phyloP scores from a whole-genome alignment of 2,888 invertebrate genomes.

The Psylliodes chrysocephalus region DNA sequence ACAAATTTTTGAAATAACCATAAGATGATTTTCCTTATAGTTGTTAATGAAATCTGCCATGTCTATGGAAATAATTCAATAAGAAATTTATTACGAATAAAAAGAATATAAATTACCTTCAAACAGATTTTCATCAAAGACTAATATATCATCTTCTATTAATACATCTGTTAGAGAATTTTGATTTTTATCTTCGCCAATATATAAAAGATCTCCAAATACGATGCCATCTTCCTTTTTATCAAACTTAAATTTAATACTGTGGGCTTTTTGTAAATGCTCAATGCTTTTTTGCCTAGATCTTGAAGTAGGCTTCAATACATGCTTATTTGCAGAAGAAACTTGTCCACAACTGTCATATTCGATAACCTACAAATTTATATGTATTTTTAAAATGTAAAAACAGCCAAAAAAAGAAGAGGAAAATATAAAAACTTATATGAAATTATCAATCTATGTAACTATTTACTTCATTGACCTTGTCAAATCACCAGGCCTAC shows the following conservation, averaged over 20 bases:
- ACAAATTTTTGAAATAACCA: conserved; percentile 36
- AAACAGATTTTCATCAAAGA: conserved; percentile 9
- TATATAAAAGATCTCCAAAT: conserved; percentile 50
- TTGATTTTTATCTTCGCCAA: conserved; percentile 38
- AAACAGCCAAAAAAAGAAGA: no score
- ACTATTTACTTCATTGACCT: no score
- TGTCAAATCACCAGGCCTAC: no score
- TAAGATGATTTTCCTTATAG: conserved; percentile 43
- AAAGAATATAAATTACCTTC: conserved; percentile 20
- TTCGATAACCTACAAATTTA: conserved; percentile 39
- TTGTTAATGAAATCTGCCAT: conserved; percentile 39
- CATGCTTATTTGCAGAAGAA: conserved; percentile 25
- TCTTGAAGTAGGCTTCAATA: conserved; percentile 28
- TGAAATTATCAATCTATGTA: no score
- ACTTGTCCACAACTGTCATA: conserved; percentile 36
- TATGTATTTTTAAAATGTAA: no score
- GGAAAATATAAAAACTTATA: no score
- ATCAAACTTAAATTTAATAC: conserved; percentile 38
- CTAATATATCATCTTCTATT: conserved; percentile 28
- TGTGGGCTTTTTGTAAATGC: conserved; percentile 27
- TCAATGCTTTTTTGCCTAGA: conserved; percentile 33
- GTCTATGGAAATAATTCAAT: conserved; percentile 26
- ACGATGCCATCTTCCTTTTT: conserved; percentile 43
- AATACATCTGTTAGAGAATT: conserved; percentile 43
- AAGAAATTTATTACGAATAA: not conserved